These are phyloP conservation scores for Coelopa frigida DNA, from an alignment of 1,140 invertebrate genomes.

Conservation along the genomic window DNA sequence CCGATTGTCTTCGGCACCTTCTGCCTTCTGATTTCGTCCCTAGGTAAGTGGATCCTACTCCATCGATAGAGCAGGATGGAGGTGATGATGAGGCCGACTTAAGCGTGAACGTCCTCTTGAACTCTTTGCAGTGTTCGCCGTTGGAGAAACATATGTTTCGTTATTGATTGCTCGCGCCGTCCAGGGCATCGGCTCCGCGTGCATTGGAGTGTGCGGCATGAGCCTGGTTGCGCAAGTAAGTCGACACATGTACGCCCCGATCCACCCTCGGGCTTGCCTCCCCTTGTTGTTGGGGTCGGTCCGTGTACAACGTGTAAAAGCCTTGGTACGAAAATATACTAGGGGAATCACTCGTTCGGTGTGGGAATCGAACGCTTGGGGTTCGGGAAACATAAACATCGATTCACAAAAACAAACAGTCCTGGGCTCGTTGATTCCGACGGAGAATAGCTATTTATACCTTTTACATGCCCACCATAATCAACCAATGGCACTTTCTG, in stretches of 20 bases:
- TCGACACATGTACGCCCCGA: not conserved
- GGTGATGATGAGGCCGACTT: no score
- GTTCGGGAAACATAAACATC: no score
- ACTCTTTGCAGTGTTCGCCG: constrained; percentile 72
- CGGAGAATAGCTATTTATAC: no score
- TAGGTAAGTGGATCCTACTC: constrained; percentile 55
- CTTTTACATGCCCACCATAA: not conserved
- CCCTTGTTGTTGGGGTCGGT: no score
- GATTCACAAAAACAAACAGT: no score
- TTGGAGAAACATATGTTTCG: constrained; percentile 65
- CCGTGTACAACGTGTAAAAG: no score
- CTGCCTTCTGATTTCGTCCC: constrained; percentile 69
- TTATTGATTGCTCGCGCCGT: constrained; percentile 73
- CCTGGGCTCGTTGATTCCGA: no score
- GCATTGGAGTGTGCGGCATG: constrained; percentile 69
- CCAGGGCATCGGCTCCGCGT: constrained; percentile 80
- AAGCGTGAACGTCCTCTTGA: no score
- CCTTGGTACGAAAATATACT: no score
- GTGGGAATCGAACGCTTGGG: no score
- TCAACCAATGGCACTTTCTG: not conserved
- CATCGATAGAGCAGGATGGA: constrained; percentile 3
- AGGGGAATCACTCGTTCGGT: no score
- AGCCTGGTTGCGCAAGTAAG: constrained; percentile 49
- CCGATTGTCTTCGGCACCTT: constrained; percentile 77
- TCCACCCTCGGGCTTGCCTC: not conserved